Evolutionary conservation across 1,140 invertebrate species (phyloP).

Genomic region (Penaeus indicus): DNA sequence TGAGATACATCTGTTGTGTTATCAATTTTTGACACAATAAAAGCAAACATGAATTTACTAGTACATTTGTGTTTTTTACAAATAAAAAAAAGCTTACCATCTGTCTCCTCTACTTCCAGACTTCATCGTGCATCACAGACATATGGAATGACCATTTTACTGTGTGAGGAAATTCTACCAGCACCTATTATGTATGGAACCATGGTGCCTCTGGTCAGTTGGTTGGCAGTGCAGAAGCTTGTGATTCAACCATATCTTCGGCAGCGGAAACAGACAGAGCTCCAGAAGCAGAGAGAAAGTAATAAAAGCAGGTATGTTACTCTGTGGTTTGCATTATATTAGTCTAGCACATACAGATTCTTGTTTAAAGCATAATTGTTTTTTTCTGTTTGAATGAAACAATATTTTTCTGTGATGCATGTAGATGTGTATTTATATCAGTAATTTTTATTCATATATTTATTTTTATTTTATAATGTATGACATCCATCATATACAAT

Average conservation of each 20-base stretch:
- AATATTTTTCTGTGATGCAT: too few relatives aligned
- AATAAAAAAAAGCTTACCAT: not conserved
- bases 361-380: not conserved
- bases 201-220: slow-evolving; percentile 84
- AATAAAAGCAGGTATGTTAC: slow-evolving; percentile 77
- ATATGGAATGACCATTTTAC: slow-evolving; percentile 89
- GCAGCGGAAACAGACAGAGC: slow-evolving; percentile 82
- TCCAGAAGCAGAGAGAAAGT: slow-evolving; percentile 80
- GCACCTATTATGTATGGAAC: slow-evolving; percentile 94
- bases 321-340: too few relatives aligned
- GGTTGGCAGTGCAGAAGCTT: slow-evolving; percentile 85
- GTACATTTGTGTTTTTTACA: too few relatives aligned
- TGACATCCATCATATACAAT: too few relatives aligned
- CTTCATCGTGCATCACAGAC: slow-evolving; percentile 88
- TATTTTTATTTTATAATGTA: not conserved
- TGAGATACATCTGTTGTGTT: too few relatives aligned
- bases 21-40: too few relatives aligned
- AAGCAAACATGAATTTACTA: too few relatives aligned
- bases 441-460: not conserved
- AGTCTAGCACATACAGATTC: not conserved
- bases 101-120: slow-evolving; percentile 72
- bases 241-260: slow-evolving; percentile 88
- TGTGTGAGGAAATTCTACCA: slow-evolving; percentile 91
- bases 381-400: too few relatives aligned
- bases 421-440: too few relatives aligned